Evolutionary conservation across 1,140 invertebrate species (phyloP).

Genomic region (Oreohelix idahoensis): DNA sequence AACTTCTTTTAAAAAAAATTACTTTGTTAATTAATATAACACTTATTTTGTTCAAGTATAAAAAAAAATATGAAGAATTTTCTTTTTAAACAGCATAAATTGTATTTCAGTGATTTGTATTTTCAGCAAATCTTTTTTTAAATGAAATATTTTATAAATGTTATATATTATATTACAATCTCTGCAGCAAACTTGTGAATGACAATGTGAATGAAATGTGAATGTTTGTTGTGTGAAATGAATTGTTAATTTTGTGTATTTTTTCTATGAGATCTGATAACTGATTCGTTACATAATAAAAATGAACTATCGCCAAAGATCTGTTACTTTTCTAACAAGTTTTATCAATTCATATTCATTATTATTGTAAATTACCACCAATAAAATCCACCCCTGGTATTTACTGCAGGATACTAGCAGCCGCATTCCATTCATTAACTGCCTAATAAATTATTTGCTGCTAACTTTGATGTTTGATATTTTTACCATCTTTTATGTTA

Average conservation of each 20-base stretch:
- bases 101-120: background rate
- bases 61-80: no score
- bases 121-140: background rate
- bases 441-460: background rate
- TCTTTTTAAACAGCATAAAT: no score
- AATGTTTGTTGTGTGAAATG: background rate
- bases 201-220: background rate
- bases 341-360: background rate
- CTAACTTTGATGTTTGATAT: background rate
- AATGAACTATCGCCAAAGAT: background rate
- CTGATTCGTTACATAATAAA: background rate
- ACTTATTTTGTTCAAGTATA: no score
- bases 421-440: background rate
- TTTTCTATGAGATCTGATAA: background rate
- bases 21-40: no score
- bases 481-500: background rate
- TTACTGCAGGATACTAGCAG: background rate
- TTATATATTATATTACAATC: background rate
- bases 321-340: background rate
- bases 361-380: background rate
- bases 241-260: background rate
- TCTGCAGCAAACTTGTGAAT: constrained; percentile 1
- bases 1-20: no score
- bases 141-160: background rate
- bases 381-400: background rate